phyloP scores from a whole-genome alignment of 2,113 vertebrate species.

The Sturnira hondurensis region DNA sequence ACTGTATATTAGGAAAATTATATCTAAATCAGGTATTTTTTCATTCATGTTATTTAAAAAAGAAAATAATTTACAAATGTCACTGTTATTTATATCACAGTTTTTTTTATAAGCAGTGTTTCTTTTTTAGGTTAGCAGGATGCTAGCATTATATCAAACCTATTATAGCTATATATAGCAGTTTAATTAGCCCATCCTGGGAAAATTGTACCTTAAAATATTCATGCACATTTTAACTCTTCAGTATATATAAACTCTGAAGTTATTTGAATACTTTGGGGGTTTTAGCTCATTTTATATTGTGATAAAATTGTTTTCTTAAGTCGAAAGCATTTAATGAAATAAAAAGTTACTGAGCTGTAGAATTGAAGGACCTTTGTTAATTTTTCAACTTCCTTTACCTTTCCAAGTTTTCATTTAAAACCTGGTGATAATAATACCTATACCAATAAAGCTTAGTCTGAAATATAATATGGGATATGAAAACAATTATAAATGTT shows the following conservation, averaged over 20 bases:
- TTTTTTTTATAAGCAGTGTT: neutral
- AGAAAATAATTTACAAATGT: neutral
- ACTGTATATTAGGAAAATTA: neutral
- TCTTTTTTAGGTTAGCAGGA: neutral
- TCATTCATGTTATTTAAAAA: neutral
- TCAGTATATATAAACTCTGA: neutral
- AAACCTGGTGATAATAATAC: neutral
- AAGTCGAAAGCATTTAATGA: neutral
- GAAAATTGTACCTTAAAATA: neutral
- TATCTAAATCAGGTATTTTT: neutral
- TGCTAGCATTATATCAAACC: neutral
- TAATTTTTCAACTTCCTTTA: neutral
- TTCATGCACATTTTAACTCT: slow-evolving; percentile 11
- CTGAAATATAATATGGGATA: neutral
- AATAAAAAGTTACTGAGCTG: neutral
- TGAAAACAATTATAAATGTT: neutral
- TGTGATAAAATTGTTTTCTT: slow-evolving; percentile 32
- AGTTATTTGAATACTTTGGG: neutral
- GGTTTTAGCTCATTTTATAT: neutral
- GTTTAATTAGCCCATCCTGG: neutral
- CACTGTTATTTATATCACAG: neutral
- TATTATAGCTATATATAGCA: neutral
- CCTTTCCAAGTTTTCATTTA: neutral
- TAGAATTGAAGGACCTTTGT: neutral
- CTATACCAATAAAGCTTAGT: neutral